These are phyloP conservation scores for Sebastes oblongus DNA, from an alignment of 2,797 vertebrate genomes.

Conservation along the genomic window DNA sequence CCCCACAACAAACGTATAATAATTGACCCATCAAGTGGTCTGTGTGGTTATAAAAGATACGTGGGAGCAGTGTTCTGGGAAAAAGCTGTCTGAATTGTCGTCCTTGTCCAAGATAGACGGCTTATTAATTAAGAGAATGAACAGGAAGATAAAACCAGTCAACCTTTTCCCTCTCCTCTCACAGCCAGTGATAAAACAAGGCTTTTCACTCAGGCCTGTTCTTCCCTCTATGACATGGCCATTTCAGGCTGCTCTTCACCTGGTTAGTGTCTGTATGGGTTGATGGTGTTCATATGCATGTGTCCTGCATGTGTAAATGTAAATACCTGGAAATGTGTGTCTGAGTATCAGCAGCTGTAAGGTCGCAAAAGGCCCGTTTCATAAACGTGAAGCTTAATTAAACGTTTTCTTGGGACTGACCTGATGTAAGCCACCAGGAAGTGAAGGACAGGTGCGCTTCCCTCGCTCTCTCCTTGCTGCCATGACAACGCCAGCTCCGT, in stretches of 20 bases:
- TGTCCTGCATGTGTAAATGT: background rate
- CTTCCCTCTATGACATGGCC: background rate
- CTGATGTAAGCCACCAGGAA: conserved; percentile 93
- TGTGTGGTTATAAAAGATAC: background rate
- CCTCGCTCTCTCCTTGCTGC: conserved; percentile 86
- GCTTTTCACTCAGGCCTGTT: background rate
- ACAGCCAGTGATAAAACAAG: background rate
- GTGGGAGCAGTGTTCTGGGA: background rate
- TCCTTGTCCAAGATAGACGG: background rate
- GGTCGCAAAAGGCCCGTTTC: background rate
- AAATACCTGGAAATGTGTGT: background rate
- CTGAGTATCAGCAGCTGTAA: background rate
- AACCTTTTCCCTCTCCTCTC: background rate
- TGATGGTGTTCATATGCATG: background rate
- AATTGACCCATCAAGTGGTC: background rate
- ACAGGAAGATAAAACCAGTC: background rate
- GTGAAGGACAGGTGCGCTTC: conserved; percentile 88
- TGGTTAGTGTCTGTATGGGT: background rate
- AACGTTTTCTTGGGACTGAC: conserved; percentile 63
- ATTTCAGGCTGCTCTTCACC: background rate
- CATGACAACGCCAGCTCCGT: conserved; percentile 94
- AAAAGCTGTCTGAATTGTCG: background rate
- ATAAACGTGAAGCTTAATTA: background rate
- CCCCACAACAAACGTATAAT: background rate
- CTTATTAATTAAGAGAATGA: background rate